Evolutionary conservation across 1,140 invertebrate genomes (phyloP).

Genomic region (Psix sp.): DNA sequence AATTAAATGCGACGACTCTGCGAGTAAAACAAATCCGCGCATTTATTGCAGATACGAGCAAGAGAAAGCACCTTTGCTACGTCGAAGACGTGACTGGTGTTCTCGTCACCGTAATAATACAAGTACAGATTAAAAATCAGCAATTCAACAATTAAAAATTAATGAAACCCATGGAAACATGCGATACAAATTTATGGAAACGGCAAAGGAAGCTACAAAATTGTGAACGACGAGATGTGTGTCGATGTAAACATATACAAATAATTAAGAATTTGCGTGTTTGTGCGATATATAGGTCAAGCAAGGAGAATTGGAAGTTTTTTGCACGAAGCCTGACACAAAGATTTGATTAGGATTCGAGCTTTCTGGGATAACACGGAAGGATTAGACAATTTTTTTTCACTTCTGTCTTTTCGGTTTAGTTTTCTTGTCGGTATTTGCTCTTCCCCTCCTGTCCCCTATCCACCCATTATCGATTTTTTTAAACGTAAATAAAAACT

Average conservation of each 20-base stretch:
- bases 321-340: conserved; percentile 44
- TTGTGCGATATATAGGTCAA: conserved; percentile 24
- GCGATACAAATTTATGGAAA: too few relatives aligned
- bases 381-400: conserved; percentile 57
- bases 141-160: conserved; percentile 13
- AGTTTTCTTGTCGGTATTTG: background rate
- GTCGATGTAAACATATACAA: conserved; percentile 44
- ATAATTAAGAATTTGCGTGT: conserved; percentile 45
- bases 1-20: conserved; percentile 71
- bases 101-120: conserved; percentile 17
- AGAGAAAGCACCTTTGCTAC: conserved; percentile 40
- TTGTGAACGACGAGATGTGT: conserved; percentile 31
- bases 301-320: conserved; percentile 49
- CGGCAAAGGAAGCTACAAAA: conserved; percentile 3
- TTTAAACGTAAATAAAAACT: conserved; percentile 9
- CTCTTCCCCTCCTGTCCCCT: too few relatives aligned
- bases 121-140: conserved; percentile 8
- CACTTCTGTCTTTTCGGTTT: conserved; percentile 17
- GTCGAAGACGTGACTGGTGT: conserved; percentile 19
- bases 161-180: conserved; percentile 12
- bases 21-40: conserved; percentile 30
- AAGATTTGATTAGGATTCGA: conserved; percentile 23
- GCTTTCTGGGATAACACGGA: conserved; percentile 25
- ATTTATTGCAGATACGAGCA: conserved; percentile 55
- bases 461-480: too few relatives aligned